Evolutionary conservation across 2,113 vertebrate species (phyloP).

Genomic region (Conger conger): DNA sequence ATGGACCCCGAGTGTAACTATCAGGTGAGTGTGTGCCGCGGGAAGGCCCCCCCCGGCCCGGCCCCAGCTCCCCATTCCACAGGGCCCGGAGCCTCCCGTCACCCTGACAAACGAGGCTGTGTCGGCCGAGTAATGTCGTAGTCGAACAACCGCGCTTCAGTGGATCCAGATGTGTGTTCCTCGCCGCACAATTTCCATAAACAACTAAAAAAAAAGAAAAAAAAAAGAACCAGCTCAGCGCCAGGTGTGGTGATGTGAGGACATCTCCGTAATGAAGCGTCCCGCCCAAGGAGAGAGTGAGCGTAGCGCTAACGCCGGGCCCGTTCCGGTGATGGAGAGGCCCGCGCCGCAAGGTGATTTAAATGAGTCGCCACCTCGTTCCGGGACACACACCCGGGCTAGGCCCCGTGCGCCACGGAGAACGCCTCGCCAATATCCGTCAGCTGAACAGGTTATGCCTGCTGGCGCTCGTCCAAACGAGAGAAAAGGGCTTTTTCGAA

Average conservation of each 20-base stretch:
- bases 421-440: conserved; percentile 39
- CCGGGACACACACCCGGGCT: conserved; percentile 46
- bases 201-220: conserved; percentile 2
- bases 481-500: conserved; percentile 15
- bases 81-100: conserved; percentile 19
- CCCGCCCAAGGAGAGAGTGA: not conserved
- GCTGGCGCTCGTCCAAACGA: conserved; percentile 29
- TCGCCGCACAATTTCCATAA: conserved; percentile 23
- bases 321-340: conserved; percentile 18
- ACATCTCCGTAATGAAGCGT: conserved; percentile 31
- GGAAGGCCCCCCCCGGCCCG: no score
- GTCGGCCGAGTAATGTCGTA: conserved; percentile 28
- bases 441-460: conserved; percentile 41
- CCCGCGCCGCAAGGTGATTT: conserved; percentile 32
- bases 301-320: conserved; percentile 10
- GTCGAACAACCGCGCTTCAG: conserved; percentile 39
- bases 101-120: conserved; percentile 45
- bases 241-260: conserved; percentile 24
- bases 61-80: not conserved
- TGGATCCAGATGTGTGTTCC: conserved; percentile 27
- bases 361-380: conserved; percentile 39
- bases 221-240: not conserved
- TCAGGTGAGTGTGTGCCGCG: no score
- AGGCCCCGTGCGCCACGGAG: conserved; percentile 35
- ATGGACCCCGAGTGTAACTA: conserved; percentile 99